Evolutionary conservation across 2,113 vertebrate genomes (phyloP), one percentile per base, ranked within the genome.

Genomic region (Mungos mungo): DNA sequence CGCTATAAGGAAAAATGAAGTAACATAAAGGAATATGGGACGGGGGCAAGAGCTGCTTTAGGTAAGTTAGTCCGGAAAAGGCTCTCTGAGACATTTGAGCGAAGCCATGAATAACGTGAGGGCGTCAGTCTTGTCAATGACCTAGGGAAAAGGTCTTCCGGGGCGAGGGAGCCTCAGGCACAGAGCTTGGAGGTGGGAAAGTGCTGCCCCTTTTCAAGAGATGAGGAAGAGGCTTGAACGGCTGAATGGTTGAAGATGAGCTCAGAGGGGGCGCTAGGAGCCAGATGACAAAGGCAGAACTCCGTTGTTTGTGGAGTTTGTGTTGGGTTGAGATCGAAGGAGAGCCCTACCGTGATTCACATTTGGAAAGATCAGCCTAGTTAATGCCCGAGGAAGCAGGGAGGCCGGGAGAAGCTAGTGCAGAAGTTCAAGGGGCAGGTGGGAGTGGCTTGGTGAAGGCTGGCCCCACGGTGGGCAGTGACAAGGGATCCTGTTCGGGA

Each of bases 131-230:
- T 38, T 1, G 31, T 50, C 47, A 12, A 29, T 45, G 1, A 25
- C 8, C 15, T 0, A 76, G 50, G 65, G 33, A 10, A 57, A 23
- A 11, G 15, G 45, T 16, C 14, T 18, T 33, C 12, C 25, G n/a
- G 52, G 19, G 10, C 11, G 4, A 50, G 45, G 15, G 1, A 0
- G 57, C 5, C 4, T 23, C 57, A 7, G 5, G 19, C 3, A 19
- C 35, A 33, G 45, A 38, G 52, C 7, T 38, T 25, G 4, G 13
- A 31, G 57, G 33, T 12, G 35, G 63, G 38, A 63, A 50, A 5
- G 14, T 18, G 45, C 29, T 83, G 9, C 25, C 4, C 25, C 13
- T 21, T 50, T 57, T 33, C 57, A 14, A 66, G 77, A 86, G 71
- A 87, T 11, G 33, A 6, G 0, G 15, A 63, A 18, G 57, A 33